Evolutionary conservation across 2,797 vertebrate species (phyloP), one percentile per base, ranked within the genome.

Genomic region (Platalea minor): DNA sequence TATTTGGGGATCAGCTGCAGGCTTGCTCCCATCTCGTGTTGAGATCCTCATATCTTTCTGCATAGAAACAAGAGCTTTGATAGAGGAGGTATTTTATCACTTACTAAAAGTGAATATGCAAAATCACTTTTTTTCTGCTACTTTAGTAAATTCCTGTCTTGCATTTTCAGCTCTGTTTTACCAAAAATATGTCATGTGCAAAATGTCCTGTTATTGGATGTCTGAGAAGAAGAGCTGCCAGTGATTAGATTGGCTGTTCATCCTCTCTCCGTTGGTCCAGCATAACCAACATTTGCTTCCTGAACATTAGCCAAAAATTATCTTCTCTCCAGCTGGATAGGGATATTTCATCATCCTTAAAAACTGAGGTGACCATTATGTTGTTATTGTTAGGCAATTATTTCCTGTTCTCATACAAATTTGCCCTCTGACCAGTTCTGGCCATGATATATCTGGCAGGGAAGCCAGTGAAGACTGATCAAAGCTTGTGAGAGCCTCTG

Each of bases 331-430:
- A 95, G 77, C 86, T 94, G 91, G 70, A 91, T 65, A 67, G 67
- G 67, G 74, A 57, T 54, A 76, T 85, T 95, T 85, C 74, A 89
- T 94, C 91, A 91, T 96, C 89, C 93, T 96, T 95, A 95, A 89
- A 93, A 96, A 39, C 50, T 73, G 92, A 95, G 92, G 67, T 94
- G 77, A 92, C 89, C 92, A 76, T 91, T 91, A 93, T 96, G 86
- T 64, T 95, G 86, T 85, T 93, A 86, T 86, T 91, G 80, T 93
- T 94, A 88, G 80, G 53, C 84, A 94, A 78, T 94, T 94, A 95
- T 93, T 95, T 95, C 77, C 74, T 85, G 84, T 92, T 91, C 84
- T 87, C 29, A 3, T n/a, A 82, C 85, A 87, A 6, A 87, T 89
- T 89, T 91, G 75, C 54, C 87, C 57, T 94, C 54, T 72, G 84